A percentile compares a stretch with the other conserved stretches of the same genome.
phyloP scores from a whole-genome alignment of 2,797 vertebrate genomes.

The Capromys pilorides region DNA sequence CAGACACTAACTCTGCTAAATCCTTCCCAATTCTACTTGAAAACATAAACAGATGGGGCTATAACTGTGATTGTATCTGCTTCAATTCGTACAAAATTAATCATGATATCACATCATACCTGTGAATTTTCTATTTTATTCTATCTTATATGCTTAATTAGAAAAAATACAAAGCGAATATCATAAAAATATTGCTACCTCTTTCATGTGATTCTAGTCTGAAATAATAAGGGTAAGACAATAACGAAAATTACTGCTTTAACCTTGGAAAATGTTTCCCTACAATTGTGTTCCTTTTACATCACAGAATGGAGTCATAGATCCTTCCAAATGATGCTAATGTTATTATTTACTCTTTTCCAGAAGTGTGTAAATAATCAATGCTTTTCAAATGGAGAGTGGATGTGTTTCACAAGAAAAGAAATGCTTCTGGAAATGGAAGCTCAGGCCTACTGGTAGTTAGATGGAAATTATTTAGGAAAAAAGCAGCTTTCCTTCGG shows the following conservation, averaged over 20 bases:
- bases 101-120: neutral
- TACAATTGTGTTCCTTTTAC: neutral
- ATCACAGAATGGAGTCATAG: neutral
- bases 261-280: neutral
- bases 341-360: neutral
- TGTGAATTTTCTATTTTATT: neutral
- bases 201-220: neutral
- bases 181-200: neutral
- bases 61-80: neutral
- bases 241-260: neutral
- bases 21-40: neutral
- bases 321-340: slow-evolving; percentile 17
- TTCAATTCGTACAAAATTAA: neutral
- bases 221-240: neutral
- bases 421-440: neutral
- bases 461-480: slow-evolving; percentile 1
- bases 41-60: neutral
- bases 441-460: neutral
- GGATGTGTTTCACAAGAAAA: neutral
- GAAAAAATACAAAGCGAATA: neutral
- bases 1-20: neutral
- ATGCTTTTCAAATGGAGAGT: neutral
- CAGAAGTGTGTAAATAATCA: neutral
- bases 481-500: neutral
- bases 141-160: neutral